Conservation (phyloP, 2,888 invertebrate genomes). For the Melipona beecheii region DNA sequence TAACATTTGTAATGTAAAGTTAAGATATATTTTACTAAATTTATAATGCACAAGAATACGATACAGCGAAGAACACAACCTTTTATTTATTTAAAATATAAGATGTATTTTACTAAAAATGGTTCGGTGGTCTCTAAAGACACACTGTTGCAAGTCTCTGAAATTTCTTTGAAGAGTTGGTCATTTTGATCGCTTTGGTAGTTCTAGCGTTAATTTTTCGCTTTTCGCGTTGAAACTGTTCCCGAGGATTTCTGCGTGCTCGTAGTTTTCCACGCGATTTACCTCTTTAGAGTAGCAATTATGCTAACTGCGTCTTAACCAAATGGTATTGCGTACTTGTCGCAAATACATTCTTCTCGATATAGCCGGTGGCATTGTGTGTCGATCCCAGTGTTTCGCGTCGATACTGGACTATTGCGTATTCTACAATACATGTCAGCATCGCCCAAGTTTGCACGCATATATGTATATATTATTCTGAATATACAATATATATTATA, state of each 20-base stretch:
- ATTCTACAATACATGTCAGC: neutral
- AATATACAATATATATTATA: neutral
- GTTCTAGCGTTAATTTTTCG: too few relatives aligned
- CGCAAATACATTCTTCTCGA: constrained; percentile 11
- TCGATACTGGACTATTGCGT: neutral
- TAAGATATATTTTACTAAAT: too few relatives aligned
- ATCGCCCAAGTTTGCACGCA: constrained; percentile 5
- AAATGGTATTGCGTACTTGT: neutral
- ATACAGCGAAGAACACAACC: neutral
- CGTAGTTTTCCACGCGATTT: neutral
- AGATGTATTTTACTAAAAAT: too few relatives aligned
- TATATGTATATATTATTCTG: neutral
- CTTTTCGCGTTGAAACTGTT: neutral
- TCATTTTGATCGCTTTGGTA: too few relatives aligned
- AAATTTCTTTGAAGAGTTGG: too few relatives aligned
- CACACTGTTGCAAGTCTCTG: too few relatives aligned
- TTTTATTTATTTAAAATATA: neutral
- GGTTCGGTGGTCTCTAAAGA: too few relatives aligned
- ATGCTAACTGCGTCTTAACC: neutral
- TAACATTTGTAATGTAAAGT: too few relatives aligned
- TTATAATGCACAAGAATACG: too few relatives aligned
- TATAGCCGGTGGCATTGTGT: neutral
- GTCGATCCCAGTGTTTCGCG: neutral
- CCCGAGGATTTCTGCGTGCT: neutral
- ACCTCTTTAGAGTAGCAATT: neutral